Evolutionary conservation across 1,140 invertebrate genomes (phyloP), one percentile per base, ranked within the genome.

Genomic region (Neodiprion pinetum): DNA sequence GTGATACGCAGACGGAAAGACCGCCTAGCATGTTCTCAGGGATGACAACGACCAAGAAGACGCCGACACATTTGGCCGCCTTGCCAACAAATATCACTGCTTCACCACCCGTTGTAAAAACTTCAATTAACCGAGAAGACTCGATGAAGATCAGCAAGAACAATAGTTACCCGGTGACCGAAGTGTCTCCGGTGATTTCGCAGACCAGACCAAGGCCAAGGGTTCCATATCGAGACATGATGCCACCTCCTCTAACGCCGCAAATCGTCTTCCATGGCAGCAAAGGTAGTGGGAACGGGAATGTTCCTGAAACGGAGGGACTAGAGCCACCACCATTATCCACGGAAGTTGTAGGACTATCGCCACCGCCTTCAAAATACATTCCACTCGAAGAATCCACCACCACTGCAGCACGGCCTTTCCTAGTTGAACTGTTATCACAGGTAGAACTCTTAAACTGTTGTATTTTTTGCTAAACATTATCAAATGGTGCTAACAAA

Each of bases 341-440:
- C 4, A 73, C 74, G 10, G 84, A 87, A 7, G 87, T 89, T 23
- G 77, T 89, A 23, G 87, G 87, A 40, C 75, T 89, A 48, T 87
- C 86, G 12, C 87, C 87, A 66, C 86, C 87, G 11, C 85, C 87
- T 1, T 77, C 83, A 1, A 83, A 86, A 48, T 87, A 86, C 53
- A 83, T 87, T 74, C 84, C 86, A 9, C 40, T 85, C 12, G 83
- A 87, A 71, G 86, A 88, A 67, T 80, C 84, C 7, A 79, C 70
- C 7, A 67, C 68, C 71, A 23, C 81, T 7, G 67, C 79, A 1
- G 81, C 82, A 72, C 80, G 85, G 73, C 86, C 87, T 17, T 88
- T 86, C 77, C 78, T 88, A n/a, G 82, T 82, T 21, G 86, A 89
- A 72, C 77, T 88, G 40, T 72, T 88, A 10, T 88, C 88, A 8